Evolutionary conservation across 2,797 vertebrate species (phyloP).

Genomic region (Rhadinocentrus ornatus): DNA sequence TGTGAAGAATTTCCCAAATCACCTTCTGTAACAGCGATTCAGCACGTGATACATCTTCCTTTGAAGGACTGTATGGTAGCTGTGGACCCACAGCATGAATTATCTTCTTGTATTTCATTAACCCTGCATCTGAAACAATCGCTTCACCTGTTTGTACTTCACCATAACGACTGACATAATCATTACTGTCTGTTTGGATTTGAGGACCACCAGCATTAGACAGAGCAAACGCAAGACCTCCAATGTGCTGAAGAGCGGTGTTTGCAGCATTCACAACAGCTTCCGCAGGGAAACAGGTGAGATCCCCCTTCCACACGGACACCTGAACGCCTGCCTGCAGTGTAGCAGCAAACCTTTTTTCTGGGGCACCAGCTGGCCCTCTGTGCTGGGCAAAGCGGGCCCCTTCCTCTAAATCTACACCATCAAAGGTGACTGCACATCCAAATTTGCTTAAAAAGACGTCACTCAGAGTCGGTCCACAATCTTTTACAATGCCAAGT

Average conservation of each 20-base stretch:
- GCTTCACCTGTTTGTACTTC: slow-evolving; percentile 60
- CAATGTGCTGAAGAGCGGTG: slow-evolving; percentile 64
- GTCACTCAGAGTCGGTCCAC: slow-evolving; percentile 45
- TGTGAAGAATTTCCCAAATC: slow-evolving; percentile 70
- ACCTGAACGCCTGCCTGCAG: slow-evolving; percentile 66
- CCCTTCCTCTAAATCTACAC: slow-evolving; percentile 29
- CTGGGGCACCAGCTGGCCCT: neutral
- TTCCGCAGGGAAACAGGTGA: slow-evolving; percentile 79
- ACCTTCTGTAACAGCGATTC: neutral
- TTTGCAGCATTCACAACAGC: slow-evolving; percentile 94
- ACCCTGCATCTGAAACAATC: slow-evolving; percentile 68
- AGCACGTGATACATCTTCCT: accelerated
- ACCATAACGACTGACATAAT: accelerated
- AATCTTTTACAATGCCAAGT: slow-evolving; percentile 68
- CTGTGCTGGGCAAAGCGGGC: neutral
- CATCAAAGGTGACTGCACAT: slow-evolving; percentile 65
- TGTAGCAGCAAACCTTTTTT: slow-evolving; percentile 64
- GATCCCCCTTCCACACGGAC: slow-evolving; percentile 88
- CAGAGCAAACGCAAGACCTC: slow-evolving; percentile 86
- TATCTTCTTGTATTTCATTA: slow-evolving; percentile 78
- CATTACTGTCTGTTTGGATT: slow-evolving; percentile 74
- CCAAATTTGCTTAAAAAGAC: slow-evolving; percentile 82
- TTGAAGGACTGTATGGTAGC: accelerated
- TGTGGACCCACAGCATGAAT: slow-evolving; percentile 91
- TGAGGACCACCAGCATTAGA: slow-evolving; percentile 78